phyloP scores from a whole-genome alignment of 2,113 vertebrate genomes.

The Amia ocellicauda region DNA sequence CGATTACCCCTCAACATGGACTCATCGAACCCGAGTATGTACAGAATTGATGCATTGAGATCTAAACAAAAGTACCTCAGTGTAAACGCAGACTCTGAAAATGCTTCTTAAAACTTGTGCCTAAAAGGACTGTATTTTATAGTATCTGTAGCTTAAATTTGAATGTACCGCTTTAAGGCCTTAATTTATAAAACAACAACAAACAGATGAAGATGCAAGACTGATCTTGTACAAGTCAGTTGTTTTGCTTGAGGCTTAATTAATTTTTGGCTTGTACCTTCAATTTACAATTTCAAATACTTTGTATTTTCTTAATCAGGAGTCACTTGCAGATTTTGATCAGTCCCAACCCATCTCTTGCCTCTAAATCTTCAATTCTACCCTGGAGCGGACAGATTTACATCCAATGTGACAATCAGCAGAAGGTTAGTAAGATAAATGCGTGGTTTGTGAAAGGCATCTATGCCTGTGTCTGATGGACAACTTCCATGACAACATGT shows the following conservation, averaged over 20 bases:
- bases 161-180: no score
- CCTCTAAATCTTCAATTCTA: conserved; percentile 68
- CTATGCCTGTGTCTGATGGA: neutral
- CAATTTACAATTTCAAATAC: no score
- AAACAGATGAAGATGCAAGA: no score
- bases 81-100: no score
- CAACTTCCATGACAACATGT: neutral
- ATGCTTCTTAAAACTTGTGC: neutral
- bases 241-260: no score
- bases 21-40: conserved; percentile 79
- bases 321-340: conserved; percentile 79
- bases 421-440: conserved; percentile 76
- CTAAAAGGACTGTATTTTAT: neutral
- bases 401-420: conserved; percentile 74
- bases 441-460: no score
- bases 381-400: conserved; percentile 91
- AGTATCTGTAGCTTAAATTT: no score
- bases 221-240: no score
- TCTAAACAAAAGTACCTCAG: neutral
- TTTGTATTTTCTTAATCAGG: no score
- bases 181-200: no score
- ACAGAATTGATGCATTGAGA: no score
- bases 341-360: conserved; percentile 85
- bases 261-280: neutral
- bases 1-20: conserved; percentile 88